These are phyloP conservation scores for Tachystola acroxantha DNA, from an alignment of 2,888 invertebrate genomes.

Conservation along the genomic window DNA sequence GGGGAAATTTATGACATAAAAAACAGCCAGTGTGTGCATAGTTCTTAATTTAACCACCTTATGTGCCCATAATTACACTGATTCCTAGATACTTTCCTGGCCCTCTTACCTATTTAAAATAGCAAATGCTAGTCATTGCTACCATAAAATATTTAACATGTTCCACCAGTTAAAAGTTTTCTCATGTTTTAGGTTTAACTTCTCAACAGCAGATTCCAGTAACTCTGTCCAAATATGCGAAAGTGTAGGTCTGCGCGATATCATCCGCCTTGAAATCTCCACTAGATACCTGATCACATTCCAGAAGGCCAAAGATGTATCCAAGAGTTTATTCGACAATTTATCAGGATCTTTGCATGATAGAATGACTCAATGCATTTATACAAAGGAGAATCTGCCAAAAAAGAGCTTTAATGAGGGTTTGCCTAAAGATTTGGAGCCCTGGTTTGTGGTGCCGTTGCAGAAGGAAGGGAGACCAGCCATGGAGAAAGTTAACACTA, in stretches of 20 bases:
- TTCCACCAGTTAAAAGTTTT: background rate
- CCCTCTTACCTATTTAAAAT: too few relatives aligned
- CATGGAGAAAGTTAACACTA: slow-evolving; percentile 87
- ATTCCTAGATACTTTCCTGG: too few relatives aligned
- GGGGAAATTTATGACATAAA: too few relatives aligned
- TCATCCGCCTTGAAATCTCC: slow-evolving; percentile 90
- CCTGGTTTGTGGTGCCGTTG: slow-evolving; percentile 92
- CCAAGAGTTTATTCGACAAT: slow-evolving; percentile 51
- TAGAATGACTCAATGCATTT: slow-evolving; percentile 95
- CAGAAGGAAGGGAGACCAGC: slow-evolving; percentile 86
- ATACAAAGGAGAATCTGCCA: slow-evolving; percentile 81
- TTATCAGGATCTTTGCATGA: slow-evolving; percentile 86
- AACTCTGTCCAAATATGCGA: slow-evolving; percentile 97
- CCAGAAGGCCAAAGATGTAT: slow-evolving; percentile 43
- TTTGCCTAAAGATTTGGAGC: slow-evolving; percentile 79
- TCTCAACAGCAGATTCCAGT: slow-evolving; percentile 96
- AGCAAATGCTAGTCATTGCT: too few relatives aligned
- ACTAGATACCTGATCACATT: slow-evolving; percentile 85
- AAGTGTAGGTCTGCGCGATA: slow-evolving; percentile 86
- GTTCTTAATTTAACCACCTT: too few relatives aligned
- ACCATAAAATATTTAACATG: background rate
- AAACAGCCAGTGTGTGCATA: too few relatives aligned
- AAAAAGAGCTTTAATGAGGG: slow-evolving; percentile 82
- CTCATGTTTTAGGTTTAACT: slow-evolving; percentile 84
- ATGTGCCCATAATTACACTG: too few relatives aligned